Evolutionary conservation across 2,797 vertebrate genomes (phyloP), one percentile per base, ranked within the genome.

Genomic region (Sebastiscus tertius): DNA sequence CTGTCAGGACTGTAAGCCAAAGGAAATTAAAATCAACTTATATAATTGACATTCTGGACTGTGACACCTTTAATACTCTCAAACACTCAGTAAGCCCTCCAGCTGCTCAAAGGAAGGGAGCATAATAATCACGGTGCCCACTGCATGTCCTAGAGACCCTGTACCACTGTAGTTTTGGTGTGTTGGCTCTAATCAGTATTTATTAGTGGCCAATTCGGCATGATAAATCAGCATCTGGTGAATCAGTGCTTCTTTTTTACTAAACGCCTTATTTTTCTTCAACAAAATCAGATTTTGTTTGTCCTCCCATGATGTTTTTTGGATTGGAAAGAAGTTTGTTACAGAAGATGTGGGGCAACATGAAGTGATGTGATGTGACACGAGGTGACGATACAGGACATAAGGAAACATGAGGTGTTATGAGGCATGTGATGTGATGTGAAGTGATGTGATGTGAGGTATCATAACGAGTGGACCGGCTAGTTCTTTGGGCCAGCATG

Each of bases 1-100:
- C 56, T 56, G 54, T 52, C 20, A 81, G 60, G 72, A 84, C 80
- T 77, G 64, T 63, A 75, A 75, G 66, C 75, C 72, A 59, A 27
- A 84, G 69, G 72, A 86, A 86, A 85, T 86, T 55, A 80, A 79
- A 67, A 36, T 72, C 55, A 75, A 74, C 49, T 49, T 80, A 77
- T 36, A 62, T 83, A 72, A 81, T 10, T 75, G 39, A 72, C 64
- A 59, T 42, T 62, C 11, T 76, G 27, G 54, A 83, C 72, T 72
- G 63, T 46, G 70, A 82, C 58, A 66, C 56, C 26, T 84, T 73
- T 70, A 54, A 79, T 16, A 60, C 49, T 55, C 12, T 2, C 10
- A 54, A 14, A 27, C 18, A 24, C 42, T 39, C 31, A 72, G 62
- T 24, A 4, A 49, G 12, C 12, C 67, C 60, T 70, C 27, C 36